These are phyloP conservation scores for Zaprionus ghesquierei DNA, from an alignment of 1,140 invertebrate species.

Conservation along the genomic window DNA sequence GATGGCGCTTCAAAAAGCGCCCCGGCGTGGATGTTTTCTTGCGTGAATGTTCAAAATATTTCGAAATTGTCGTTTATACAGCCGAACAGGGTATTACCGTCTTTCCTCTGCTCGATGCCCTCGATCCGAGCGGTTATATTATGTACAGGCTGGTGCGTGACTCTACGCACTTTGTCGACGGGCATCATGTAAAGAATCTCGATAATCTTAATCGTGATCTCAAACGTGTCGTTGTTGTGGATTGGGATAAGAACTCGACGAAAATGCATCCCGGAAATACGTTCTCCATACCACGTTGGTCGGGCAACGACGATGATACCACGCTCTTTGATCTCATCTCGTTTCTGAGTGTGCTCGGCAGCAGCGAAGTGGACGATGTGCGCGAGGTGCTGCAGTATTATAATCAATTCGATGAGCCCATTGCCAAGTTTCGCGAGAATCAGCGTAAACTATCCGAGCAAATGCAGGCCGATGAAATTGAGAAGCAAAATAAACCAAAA, in stretches of 20 bases:
- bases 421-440: constrained; percentile 94
- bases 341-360: constrained; percentile 94
- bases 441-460: constrained; percentile 89
- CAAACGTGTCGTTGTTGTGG: constrained; percentile 97
- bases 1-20: constrained; percentile 96
- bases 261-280: constrained; percentile 95
- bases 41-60: constrained; percentile 93
- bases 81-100: constrained; percentile 95
- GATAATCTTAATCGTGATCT: constrained; percentile 97
- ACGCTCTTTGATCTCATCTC: constrained; percentile 94
- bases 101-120: constrained; percentile 94
- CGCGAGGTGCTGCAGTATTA: constrained; percentile 96
- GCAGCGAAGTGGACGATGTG: constrained; percentile 95
- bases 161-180: constrained; percentile 96
- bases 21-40: constrained; percentile 98
- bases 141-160: constrained; percentile 97
- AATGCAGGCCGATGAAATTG: constrained; percentile 84
- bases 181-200: constrained; percentile 98
- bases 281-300: constrained; percentile 95
- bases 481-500: constrained; percentile 59
- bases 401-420: constrained; percentile 95
- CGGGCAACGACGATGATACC: constrained; percentile 95
- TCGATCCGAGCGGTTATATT: constrained; percentile 94
- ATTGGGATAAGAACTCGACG: constrained; percentile 95
- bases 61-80: constrained; percentile 99